These are phyloP conservation scores for Polyommatus icarus DNA, from an alignment of 2,888 invertebrate species.

Conservation along the genomic window DNA sequence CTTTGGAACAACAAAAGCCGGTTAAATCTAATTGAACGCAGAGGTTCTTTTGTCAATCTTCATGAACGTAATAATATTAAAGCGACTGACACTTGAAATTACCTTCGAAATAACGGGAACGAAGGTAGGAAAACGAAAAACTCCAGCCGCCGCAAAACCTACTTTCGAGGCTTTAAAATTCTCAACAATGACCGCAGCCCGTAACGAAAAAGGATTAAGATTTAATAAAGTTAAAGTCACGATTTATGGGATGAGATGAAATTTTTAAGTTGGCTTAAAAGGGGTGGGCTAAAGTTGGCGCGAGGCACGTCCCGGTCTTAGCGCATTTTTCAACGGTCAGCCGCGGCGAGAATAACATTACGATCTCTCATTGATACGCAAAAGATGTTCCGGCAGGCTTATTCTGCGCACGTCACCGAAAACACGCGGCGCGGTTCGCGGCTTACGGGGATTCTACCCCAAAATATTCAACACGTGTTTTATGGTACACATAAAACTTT, in stretches of 20 bases:
- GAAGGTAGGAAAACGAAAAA: background rate
- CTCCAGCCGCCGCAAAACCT: constrained; percentile 1
- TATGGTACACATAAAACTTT: constrained; percentile 16
- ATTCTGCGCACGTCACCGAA: constrained; percentile 45
- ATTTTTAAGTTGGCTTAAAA: constrained; percentile 29
- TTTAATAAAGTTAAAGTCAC: constrained; percentile 29
- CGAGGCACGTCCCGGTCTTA: constrained; percentile 25
- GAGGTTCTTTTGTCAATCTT: constrained; percentile 4
- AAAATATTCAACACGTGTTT: constrained; percentile 44
- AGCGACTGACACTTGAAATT: background rate
- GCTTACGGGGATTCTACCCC: constrained; percentile 45
- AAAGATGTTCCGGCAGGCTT: constrained; percentile 38
- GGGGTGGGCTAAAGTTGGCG: background rate
- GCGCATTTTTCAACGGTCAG: constrained; percentile 29
- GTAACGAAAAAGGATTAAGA: constrained; percentile 10
- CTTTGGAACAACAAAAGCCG: constrained; percentile 1
- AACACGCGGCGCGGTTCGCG: constrained; percentile 42
- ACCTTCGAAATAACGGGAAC: too few relatives aligned
- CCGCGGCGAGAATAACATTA: constrained; percentile 32
- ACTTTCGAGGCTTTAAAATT: constrained; percentile 3
- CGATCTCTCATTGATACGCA: constrained; percentile 39
- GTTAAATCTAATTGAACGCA: background rate
- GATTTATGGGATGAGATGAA: constrained; percentile 22
- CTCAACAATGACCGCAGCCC: constrained; percentile 20
- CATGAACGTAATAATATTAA: constrained; percentile 6